Base-by-base conservation (phyloP, 2,797 vertebrate genomes). In the Babyrousa celebensis region DNA sequence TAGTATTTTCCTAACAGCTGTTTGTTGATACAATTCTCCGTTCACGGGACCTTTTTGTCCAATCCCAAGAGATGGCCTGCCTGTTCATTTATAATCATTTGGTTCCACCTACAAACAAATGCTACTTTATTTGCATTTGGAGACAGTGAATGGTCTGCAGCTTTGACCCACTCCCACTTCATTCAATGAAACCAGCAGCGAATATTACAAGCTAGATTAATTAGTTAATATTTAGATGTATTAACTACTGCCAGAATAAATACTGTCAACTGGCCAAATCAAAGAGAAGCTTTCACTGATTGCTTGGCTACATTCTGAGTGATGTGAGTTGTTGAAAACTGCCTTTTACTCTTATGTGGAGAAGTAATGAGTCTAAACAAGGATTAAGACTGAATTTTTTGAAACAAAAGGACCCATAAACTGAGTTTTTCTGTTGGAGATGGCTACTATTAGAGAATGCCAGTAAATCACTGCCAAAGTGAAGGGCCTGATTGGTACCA, bases 1-100 rank as follows among this genome's bases (percentile, higher is more conserved):
- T 99, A 98, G 98, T 98, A 98, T 98, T 98, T 99, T 98, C 98
- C 98, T 98, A 99, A 99, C 98, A 99, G 99, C 98, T 99, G 99
- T 99, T 99, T 99, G 98, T 98, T 99, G 98, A 99, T 99, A 98
- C 98, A 99, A 98, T 98, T 98, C 98, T 98, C 98, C 97, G 97
- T 99, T 99, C 98, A 99, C 98, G 98, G 98, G 98, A 99, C 99
- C 98, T 99, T 98, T 98, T 98, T 98, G 98, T 99, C 98, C 98
- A 99, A 98, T 99, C 98, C 98, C 98, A 98, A 98, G 98, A 99
- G 98, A 99, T 84, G 96, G 96, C 94, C 48, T 27, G 89, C 98
- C 98, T 60, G 98, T 98, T 98, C 98, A 98, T 98, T 99, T 98
- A 98, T 98, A 99, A 99, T 98, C 98, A 98, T 98, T 98, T 98